phyloP scores from a whole-genome alignment of 2,888 invertebrate genomes.

The Smittia aterrima region DNA sequence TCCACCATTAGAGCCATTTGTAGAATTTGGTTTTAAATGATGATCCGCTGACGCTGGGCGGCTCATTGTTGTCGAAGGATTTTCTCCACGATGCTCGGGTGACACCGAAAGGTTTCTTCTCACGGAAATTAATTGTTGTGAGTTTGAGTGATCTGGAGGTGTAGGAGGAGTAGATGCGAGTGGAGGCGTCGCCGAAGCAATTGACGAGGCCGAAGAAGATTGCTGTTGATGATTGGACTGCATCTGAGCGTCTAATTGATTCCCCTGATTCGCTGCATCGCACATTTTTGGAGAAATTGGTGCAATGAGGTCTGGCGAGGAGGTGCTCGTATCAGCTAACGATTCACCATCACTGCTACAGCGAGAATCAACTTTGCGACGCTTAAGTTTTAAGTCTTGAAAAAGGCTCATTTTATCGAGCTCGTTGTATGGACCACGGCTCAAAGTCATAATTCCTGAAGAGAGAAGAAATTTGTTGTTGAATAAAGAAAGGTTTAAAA shows the following conservation, averaged over 20 bases:
- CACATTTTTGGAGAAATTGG: conserved; percentile 81
- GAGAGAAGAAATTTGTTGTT: conserved; percentile 29
- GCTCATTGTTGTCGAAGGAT: conserved; percentile 30
- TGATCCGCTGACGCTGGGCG: background rate
- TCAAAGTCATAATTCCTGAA: conserved; percentile 94
- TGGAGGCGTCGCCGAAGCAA: conserved; percentile 44
- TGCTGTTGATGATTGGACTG: conserved; percentile 46
- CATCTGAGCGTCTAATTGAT: conserved; percentile 47
- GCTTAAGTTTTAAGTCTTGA: conserved; percentile 97
- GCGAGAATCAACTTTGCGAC: conserved; percentile 95
- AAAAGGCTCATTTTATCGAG: conserved; percentile 98
- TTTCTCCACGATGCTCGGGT: background rate
- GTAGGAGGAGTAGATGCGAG: conserved; percentile 47
- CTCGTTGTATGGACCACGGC: conserved; percentile 91
- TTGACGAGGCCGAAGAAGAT: conserved; percentile 41
- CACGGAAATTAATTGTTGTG: background rate
- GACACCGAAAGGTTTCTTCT: conserved; percentile 4
- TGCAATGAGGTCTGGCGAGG: conserved; percentile 82
- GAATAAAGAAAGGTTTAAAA: background rate
- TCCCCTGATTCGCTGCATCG: conserved; percentile 51
- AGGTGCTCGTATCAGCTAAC: conserved; percentile 89
- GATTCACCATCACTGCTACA: conserved; percentile 96
- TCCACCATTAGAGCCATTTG: conserved; percentile 44
- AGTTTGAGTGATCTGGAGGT: conserved; percentile 39
- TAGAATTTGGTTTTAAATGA: conserved; percentile 24